Evolutionary conservation across 2,797 vertebrate species (phyloP), one percentile per base, ranked within the genome.

Genomic region (Psittacula echo): DNA sequence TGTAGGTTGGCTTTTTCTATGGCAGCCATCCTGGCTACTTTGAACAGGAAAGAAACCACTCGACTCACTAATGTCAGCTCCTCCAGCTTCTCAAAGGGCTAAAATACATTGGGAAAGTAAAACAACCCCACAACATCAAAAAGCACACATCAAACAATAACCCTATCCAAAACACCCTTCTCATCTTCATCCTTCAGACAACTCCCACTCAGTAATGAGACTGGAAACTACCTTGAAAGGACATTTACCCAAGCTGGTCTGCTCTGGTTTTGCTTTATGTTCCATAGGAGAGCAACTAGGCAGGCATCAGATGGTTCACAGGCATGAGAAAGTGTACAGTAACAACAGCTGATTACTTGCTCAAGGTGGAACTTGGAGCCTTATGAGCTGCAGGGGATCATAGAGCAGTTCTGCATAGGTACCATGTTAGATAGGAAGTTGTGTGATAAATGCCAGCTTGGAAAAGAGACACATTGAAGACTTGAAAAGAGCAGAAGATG

Each of bases 341-440:
- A 32, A 50, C 65, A 62, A 15, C 7, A 78, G 87, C 4, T 2
- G 13, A 14, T 20, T 42, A 72, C 62, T 71, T 3, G 1, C 58
- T 58, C 24, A 16, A 65, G 74, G 85, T 7, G 13, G 66, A 74
- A 82, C 62, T 5, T 53, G 78, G 50, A 56, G 53, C 75, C 34
- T 58, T n/a, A 42, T 2, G 60, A 76, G 71, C 50, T 56, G 50
- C 62, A 68, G 27, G 47, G 42, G 42, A 71, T 42, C 34, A 50
- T 2, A 47, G n/a, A 21, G 23, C 44, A 72, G 65, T 5, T 77
- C 74, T 66, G 51, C 51, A 34, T n/a, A 76, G 51, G 32, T 17
- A 34, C 11, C 7, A 1, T 0, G 5, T 18, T 10, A 56, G 51
- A 34, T 0, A 34, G n/a, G 11, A 51, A 39, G 23, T 3, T n/a